These are phyloP conservation scores for Eurystomus gularis DNA, from an alignment of 2,113 vertebrate species.

Conservation along the genomic window DNA sequence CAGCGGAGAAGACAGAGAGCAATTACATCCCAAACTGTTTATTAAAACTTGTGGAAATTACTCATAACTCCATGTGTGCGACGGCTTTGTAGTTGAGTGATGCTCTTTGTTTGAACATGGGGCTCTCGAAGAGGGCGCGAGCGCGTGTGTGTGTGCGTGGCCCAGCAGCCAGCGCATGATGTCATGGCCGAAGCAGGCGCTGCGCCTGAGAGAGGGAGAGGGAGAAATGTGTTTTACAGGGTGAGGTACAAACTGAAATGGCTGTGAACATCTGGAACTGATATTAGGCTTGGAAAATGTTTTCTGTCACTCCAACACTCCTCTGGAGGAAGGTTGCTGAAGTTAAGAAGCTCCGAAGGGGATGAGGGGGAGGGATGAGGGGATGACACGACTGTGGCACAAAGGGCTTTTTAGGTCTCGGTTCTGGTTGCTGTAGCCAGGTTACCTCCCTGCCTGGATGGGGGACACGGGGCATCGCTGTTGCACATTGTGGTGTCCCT, in stretches of 20 bases:
- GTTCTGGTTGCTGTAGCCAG: not conserved
- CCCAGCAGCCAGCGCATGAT: constrained; percentile 47
- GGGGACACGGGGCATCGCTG: not conserved
- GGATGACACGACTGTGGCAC: not conserved
- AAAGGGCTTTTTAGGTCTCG: constrained; percentile 31
- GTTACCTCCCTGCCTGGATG: accelerated
- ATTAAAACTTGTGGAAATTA: constrained; percentile 65
- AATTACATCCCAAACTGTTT: constrained; percentile 38
- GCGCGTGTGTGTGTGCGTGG: not conserved
- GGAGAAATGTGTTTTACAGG: constrained; percentile 75
- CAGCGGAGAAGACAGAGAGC: not conserved
- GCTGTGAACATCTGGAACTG: constrained; percentile 79
- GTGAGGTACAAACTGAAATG: constrained; percentile 75
- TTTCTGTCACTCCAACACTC: constrained; percentile 70
- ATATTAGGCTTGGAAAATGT: constrained; percentile 76
- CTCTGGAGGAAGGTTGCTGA: constrained; percentile 66
- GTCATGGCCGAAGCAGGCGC: constrained; percentile 63
- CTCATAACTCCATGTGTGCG: constrained; percentile 12
- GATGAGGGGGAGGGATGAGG: constrained; percentile 2
- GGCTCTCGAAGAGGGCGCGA: not conserved
- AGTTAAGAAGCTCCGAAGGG: constrained; percentile 61
- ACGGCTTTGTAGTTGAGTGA: constrained; percentile 38
- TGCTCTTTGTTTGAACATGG: constrained; percentile 55
- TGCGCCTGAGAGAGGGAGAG: constrained; percentile 39
- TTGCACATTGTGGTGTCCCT: not conserved